A percentile compares a stretch with the other conserved stretches of the same genome.
Conservation (phyloP, 2,888 invertebrate species). For the Sipha maydis region DNA sequence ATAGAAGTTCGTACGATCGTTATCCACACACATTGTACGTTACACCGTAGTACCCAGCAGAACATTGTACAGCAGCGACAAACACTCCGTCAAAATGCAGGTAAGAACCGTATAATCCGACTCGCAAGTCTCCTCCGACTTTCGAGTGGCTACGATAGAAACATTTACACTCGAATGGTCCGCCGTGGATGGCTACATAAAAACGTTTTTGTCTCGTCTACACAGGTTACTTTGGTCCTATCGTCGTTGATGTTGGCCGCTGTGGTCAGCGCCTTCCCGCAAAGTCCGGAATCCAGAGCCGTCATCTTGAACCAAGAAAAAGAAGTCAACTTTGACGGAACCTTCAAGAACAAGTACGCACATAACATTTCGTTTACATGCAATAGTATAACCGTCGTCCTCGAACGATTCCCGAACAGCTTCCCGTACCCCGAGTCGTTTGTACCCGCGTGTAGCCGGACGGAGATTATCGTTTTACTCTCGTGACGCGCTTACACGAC, state of each 20-base stretch:
- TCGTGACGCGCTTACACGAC: no score
- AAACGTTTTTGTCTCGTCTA: neutral
- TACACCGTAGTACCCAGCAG: neutral
- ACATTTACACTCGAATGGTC: no score
- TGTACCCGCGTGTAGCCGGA: no score
- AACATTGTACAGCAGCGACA: neutral
- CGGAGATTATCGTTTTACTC: no score
- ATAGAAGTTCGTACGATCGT: slow-evolving; percentile 1
- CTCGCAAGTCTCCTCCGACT: neutral
- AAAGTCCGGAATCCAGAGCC: slow-evolving; percentile 64
- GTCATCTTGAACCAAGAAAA: slow-evolving; percentile 63
- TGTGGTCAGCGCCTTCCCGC: slow-evolving; percentile 65
- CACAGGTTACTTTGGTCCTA: slow-evolving; percentile 37
- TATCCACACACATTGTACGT: neutral
- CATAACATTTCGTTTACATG: neutral
- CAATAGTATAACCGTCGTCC: no score
- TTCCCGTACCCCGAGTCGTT: no score
- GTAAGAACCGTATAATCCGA: neutral
- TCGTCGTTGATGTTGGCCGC: slow-evolving; percentile 64
- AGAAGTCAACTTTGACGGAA: slow-evolving; percentile 64
- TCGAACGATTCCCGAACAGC: no score
- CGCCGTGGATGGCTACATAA: neutral
- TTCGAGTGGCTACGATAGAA: no score
- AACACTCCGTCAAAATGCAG: slow-evolving; percentile 33
- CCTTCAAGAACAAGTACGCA: slow-evolving; percentile 65